Percentiles rank a stretch among this genome's conserved stretches.
These are phyloP conservation scores for Labeo catla DNA, from an alignment of 2,113 vertebrate species.

Conservation along the genomic window DNA sequence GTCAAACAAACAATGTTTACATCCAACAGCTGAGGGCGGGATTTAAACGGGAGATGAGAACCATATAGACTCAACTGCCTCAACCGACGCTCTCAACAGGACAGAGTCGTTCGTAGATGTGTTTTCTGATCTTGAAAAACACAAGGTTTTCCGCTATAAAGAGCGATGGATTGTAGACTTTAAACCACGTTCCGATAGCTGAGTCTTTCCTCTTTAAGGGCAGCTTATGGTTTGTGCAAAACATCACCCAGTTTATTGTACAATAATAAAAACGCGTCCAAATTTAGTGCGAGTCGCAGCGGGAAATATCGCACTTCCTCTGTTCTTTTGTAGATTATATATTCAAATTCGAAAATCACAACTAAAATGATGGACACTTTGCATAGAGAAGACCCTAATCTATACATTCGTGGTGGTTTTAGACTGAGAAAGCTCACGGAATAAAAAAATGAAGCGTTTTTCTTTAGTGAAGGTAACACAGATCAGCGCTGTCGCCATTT, in stretches of 20 bases:
- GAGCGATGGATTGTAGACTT: background rate
- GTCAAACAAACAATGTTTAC: conserved; percentile 53
- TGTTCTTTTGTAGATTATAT: conserved; percentile 58
- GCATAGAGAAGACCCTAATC: conserved; percentile 50
- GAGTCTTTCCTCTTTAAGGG: conserved; percentile 30
- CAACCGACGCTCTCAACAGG: conserved; percentile 46
- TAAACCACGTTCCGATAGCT: background rate
- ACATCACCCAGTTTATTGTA: conserved; percentile 9
- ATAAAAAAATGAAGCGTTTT: conserved; percentile 27
- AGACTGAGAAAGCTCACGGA: background rate
- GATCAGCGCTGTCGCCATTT: conserved; percentile 59
- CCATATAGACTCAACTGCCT: conserved; percentile 64
- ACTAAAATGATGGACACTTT: background rate
- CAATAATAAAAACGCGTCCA: conserved; percentile 55
- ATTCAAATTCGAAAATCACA: conserved; percentile 8
- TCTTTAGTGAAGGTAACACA: conserved; percentile 60
- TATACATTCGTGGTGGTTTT: conserved; percentile 20
- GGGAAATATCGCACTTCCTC: conserved; percentile 50
- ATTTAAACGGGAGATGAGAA: conserved; percentile 64
- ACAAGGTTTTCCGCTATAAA: conserved; percentile 38
- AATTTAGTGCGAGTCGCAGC: conserved; percentile 39
- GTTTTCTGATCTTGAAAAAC: conserved; percentile 63
- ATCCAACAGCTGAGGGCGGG: conserved; percentile 56
- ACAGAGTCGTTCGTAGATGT: conserved; percentile 55
- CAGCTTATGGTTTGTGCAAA: conserved; percentile 1